Conservation (phyloP, 1,140 invertebrate species). For the Lepidurus arcticus region DNA sequence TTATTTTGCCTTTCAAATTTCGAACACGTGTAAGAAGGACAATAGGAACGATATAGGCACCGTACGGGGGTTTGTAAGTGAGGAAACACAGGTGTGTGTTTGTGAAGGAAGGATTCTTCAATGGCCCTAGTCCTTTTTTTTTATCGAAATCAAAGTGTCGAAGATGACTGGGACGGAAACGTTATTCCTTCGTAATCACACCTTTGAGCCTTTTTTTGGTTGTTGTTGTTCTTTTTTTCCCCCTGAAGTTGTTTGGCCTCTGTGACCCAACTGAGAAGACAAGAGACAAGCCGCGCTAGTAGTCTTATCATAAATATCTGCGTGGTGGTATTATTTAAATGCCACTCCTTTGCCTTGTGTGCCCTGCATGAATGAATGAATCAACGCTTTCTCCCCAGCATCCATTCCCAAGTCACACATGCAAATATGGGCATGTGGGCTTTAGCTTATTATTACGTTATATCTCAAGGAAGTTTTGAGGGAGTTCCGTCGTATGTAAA, state of each 20-base stretch:
- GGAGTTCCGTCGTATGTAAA: neutral
- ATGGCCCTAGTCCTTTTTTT: neutral
- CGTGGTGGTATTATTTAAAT: constrained; percentile 14
- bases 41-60: constrained; percentile 15
- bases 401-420: constrained; percentile 3
- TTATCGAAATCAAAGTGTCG: neutral
- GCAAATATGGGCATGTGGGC: constrained; percentile 1
- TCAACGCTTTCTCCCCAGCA: constrained; percentile 8
- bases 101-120: constrained; percentile 3
- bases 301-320: neutral
- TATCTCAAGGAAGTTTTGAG: neutral
- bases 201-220: neutral
- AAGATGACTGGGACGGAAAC: neutral
- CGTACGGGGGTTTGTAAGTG: neutral
- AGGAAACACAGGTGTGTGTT: constrained; percentile 17
- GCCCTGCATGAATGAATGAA: neutral
- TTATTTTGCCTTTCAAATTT: constrained; percentile 5
- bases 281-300: neutral
- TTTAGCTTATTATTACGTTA: neutral
- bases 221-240: neutral
- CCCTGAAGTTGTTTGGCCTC: neutral
- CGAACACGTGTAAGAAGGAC: constrained; percentile 1
- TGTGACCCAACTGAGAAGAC: neutral
- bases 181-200: neutral
- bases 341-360: constrained; percentile 9